phyloP scores from a whole-genome alignment of 2,113 vertebrate species.

The Scomber colias region DNA sequence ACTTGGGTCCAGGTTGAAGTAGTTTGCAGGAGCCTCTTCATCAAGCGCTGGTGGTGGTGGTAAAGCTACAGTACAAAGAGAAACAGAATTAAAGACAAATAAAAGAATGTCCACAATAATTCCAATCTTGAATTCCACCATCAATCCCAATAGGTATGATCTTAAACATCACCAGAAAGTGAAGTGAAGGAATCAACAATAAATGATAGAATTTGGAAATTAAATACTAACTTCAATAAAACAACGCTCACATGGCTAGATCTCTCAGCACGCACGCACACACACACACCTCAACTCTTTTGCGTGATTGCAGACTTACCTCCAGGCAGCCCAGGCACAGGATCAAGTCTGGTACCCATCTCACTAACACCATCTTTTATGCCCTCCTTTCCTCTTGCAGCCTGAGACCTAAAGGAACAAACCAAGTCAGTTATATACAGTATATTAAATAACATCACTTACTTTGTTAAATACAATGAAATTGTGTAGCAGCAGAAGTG shows the following conservation, averaged over 20 bases:
- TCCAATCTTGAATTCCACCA: not conserved
- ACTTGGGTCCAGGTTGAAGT: conserved; percentile 93
- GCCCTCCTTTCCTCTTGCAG: conserved; percentile 94
- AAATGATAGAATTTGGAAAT: not conserved
- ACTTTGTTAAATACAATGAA: not conserved
- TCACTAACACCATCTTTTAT: conserved; percentile 91
- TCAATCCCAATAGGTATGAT: not conserved
- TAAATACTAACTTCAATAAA: too few species aligned
- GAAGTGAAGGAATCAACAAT: not conserved
- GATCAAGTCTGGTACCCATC: conserved; percentile 93
- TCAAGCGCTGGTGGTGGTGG: conserved; percentile 93
- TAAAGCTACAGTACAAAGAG: conserved; percentile 83
- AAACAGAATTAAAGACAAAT: not conserved
- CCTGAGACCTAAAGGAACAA: conserved; percentile 88
- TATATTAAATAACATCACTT: not conserved
- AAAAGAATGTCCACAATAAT: not conserved
- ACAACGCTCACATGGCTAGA: not conserved
- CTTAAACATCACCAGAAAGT: not conserved
- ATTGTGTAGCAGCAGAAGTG: not conserved
- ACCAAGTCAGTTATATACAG: not conserved
- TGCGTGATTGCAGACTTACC: conserved; percentile 79
- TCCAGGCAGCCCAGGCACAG: conserved; percentile 95
- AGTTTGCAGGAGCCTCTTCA: conserved; percentile 93
- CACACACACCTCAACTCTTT: not conserved
- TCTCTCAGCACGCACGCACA: not conserved